These are phyloP conservation scores for Aphelenchoides avenae DNA, from an alignment of 1,140 invertebrate species.

Conservation along the genomic window DNA sequence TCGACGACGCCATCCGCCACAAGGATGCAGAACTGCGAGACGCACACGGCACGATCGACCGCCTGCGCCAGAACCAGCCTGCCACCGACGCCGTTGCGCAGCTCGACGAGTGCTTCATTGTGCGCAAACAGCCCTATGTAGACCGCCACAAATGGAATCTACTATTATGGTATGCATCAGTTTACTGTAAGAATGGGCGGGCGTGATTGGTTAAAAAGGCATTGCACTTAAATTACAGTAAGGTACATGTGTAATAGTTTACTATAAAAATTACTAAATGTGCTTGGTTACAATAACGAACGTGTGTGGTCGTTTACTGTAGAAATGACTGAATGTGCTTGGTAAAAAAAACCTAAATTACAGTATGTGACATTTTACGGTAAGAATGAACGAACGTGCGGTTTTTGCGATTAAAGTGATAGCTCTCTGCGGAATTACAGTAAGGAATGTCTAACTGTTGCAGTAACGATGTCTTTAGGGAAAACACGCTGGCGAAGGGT, in stretches of 20 bases:
- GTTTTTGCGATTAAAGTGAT: too few relatives aligned
- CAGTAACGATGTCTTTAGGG: slow-evolving; percentile 11
- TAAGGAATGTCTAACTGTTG: neutral
- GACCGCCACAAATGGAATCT: slow-evolving; percentile 33
- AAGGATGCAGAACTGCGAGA: slow-evolving; percentile 4
- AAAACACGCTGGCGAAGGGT: slow-evolving; percentile 21
- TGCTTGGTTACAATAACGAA: too few relatives aligned
- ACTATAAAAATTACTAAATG: too few relatives aligned
- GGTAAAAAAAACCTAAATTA: too few relatives aligned
- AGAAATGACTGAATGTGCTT: too few relatives aligned
- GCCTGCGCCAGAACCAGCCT: neutral
- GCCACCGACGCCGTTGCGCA: neutral
- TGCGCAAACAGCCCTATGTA: slow-evolving; percentile 24
- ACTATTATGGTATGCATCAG: slow-evolving; percentile 14
- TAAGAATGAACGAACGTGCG: too few relatives aligned
- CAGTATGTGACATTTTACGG: too few relatives aligned
- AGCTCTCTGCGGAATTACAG: too few relatives aligned
- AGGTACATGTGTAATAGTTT: too few relatives aligned
- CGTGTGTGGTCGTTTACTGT: too few relatives aligned
- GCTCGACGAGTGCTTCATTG: slow-evolving; percentile 16
- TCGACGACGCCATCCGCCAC: slow-evolving; percentile 4
- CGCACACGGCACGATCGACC: neutral
- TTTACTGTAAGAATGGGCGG: neutral
- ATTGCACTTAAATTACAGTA: too few relatives aligned
- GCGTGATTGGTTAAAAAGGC: neutral